Evolutionary conservation across 2,888 invertebrate genomes (phyloP), one percentile per base, ranked within the genome.

Genomic region (Ophion obscuratus): DNA sequence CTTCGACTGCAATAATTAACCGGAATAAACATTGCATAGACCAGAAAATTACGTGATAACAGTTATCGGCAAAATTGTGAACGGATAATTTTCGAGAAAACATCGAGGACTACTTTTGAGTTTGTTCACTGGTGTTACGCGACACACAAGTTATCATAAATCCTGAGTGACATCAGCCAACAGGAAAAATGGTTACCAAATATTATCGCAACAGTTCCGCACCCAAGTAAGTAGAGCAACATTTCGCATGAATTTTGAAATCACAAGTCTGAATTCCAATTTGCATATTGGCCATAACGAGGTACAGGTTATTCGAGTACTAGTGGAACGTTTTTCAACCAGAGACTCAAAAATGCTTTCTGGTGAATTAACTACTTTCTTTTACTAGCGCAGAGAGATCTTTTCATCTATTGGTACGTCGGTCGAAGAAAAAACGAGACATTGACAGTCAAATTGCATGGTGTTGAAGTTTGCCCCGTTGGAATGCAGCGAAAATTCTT

Each of bases 141-240:
- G 20, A 74, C 40, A 40, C 1, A 62, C 0, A 24, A 61, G 24
- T 40, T 7, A 11, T 20, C 0, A 17, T 66, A 17, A 31, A 57
- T 27, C 53, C 14, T 5, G 57, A 53, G 66, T 67, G 36, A 57
- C 44, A 24, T 76, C 47, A n/a, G 47, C 44, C n/a, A 24, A 53
- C 31, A n/a, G 66, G 36, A 61, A 61, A 78, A 70, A 86, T 86
- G 85, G 83, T 86, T 36, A 86, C 76, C 20, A 80, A 83, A 77
- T 73, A 24, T 73, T 74, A 74, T 68, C 83, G 62, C 61, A 83
- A 86, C 67, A 80, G 31, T 80, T 20, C 27, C 62, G 53, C 66
- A 10, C 76, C 53, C 61, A 83, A 76, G 85, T 86, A 71, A 86
- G 85, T 83, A 83, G 14, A 11, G 10, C 17, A 9, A n/a, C 31